phyloP scores from a whole-genome alignment of 2,113 vertebrate species.

The Poeciliopsis occidentalis region DNA sequence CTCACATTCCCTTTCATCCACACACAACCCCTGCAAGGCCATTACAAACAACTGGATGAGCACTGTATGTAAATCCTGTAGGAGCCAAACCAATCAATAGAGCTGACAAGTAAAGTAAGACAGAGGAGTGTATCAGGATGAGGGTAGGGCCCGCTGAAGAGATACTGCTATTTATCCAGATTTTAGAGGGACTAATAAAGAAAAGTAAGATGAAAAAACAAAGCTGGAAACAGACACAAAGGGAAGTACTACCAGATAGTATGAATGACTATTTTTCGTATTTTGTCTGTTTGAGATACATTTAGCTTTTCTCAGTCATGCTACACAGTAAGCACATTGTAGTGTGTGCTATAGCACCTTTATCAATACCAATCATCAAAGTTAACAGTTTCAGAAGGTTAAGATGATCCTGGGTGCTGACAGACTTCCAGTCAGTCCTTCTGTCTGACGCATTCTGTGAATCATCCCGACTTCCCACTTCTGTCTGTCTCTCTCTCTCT shows the following conservation, averaged over 20 bases:
- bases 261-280: constrained; percentile 49
- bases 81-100: constrained; percentile 62
- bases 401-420: constrained; percentile 57
- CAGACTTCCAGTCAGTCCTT: constrained; percentile 68
- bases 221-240: constrained; percentile 4
- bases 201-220: constrained; percentile 8
- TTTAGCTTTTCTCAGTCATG: constrained; percentile 23
- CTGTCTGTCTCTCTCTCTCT: too few species aligned
- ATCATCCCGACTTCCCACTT: constrained; percentile 63
- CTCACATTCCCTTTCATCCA: constrained; percentile 15
- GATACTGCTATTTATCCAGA: constrained; percentile 27
- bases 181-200: constrained; percentile 24
- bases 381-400: constrained; percentile 50
- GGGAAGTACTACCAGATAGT: constrained; percentile 19
- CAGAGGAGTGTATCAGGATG: constrained; percentile 56
- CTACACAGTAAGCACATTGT: constrained; percentile 5
- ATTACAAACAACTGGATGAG: constrained; percentile 50
- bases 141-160: constrained; percentile 26
- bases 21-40: constrained; percentile 37
- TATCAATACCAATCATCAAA: not conserved
- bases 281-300: constrained; percentile 35
- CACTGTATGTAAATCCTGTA: constrained; percentile 65
- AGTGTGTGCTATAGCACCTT: constrained; percentile 17
- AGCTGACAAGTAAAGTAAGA: constrained; percentile 60
- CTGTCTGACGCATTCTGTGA: constrained; percentile 75